Base-by-base conservation (phyloP, 2,113 vertebrate genomes). In the Barbus barbus region DNA sequence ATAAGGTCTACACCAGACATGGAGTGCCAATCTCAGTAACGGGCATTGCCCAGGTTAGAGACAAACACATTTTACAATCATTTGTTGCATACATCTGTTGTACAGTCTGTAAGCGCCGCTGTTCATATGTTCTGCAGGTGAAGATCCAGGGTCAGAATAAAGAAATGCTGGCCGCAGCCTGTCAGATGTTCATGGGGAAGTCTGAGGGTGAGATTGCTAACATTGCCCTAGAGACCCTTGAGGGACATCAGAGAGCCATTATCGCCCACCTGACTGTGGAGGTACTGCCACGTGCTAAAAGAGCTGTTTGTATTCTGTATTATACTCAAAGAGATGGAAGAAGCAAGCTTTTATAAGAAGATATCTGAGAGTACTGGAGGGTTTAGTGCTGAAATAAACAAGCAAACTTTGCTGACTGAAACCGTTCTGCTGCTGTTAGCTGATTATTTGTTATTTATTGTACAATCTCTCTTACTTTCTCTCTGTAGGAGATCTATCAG, bases 71-170 rank as follows among this genome's bases (percentile, higher is more conserved):
- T 5, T 22, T 4, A 13, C 9, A 9, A 3, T 28, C 4, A 12
- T n/a, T 14, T 28, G 71, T 74, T 80, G 3, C n/a, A n/a, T n/a
- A n/a, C n/a, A n/a, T n/a, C 22, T 28, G 71, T 74, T 80, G 3
- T 41, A 38, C 28, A 13, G 41, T 22, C 9, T 51, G 16, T 65
- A n/a, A 24, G 26, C 2, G 12, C 31, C 65, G 9, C 20, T 33
- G 2, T 31, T 31, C 12, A 2, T 71, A 8, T 53, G 18, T 22
- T 18, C 24, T 58, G 1, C 86, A 99, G 97, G 96, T 98, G 87
- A 99, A 98, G 93, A 99, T 98, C 88, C 97, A 98, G 92, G 97
- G 97, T 1, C 97, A 98, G 91, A 99, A 98, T 93, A 98, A 99
- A 90, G 97, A 98, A 92, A 99, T 99, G 97, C 38, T 99, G 87